phyloP scores from a whole-genome alignment of 2,113 vertebrate genomes.

The Myanophis thanlyinensis region DNA sequence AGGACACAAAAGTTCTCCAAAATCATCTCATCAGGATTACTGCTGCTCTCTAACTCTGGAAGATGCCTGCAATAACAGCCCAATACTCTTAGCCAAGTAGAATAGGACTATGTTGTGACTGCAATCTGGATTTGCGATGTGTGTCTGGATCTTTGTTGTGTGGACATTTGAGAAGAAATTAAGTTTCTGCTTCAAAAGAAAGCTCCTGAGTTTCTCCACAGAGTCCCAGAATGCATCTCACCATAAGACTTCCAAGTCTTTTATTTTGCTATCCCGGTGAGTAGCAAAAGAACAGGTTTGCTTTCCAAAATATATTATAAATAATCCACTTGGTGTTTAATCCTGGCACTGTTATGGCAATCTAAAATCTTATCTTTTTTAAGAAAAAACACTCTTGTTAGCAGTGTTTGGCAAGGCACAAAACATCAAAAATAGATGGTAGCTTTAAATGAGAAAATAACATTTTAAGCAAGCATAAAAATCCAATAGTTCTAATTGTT shows the following conservation, averaged over 20 bases:
- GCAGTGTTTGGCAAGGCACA: conserved; percentile 43
- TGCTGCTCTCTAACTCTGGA: not conserved
- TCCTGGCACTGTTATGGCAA: conserved; percentile 26
- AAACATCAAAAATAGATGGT: conserved; percentile 64
- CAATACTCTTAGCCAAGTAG: not conserved
- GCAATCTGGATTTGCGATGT: not conserved
- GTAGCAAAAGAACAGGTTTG: not conserved
- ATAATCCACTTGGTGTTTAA: conserved; percentile 19
- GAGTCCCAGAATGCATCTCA: not conserved
- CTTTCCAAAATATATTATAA: conserved; percentile 2
- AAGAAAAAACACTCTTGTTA: conserved; percentile 43
- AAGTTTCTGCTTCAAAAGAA: not conserved
- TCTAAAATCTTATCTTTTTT: conserved; percentile 24
- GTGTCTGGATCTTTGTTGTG: not conserved
- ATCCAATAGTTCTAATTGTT: conserved; percentile 47
- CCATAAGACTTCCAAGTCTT: not conserved
- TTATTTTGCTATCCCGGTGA: not conserved
- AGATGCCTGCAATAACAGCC: not conserved
- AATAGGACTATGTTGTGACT: not conserved
- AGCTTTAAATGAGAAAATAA: conserved; percentile 65
- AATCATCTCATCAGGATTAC: not conserved
- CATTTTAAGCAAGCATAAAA: conserved; percentile 26
- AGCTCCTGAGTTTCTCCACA: not conserved
- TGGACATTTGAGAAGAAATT: not conserved
- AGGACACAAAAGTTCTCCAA: not conserved